A percentile compares a stretch with the other conserved stretches of the same genome.
phyloP scores from a whole-genome alignment of 2,113 vertebrate genomes.

The Mormyrus iriodes region DNA sequence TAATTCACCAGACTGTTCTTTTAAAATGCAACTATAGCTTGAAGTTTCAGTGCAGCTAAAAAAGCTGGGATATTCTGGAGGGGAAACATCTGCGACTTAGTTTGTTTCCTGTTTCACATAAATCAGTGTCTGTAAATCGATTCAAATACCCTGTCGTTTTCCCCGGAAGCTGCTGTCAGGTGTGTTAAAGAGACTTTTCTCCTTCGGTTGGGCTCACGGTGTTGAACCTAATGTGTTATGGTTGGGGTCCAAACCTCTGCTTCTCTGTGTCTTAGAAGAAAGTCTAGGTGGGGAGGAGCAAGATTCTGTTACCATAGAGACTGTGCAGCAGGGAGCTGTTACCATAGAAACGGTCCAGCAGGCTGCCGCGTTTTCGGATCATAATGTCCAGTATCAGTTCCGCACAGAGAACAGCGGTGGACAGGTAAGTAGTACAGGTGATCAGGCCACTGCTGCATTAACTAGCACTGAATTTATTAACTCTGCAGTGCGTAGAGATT shows the following conservation, averaged over 20 bases:
- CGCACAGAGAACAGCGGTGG: constrained; percentile 76
- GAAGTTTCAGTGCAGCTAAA: not conserved
- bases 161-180: not conserved
- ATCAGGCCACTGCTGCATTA: not conserved
- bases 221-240: not conserved
- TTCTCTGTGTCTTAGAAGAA: constrained; percentile 50
- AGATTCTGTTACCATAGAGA: constrained; percentile 11
- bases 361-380: constrained; percentile 66
- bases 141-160: not conserved
- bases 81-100: not conserved
- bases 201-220: not conserved
- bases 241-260: not conserved
- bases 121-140: not conserved
- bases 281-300: constrained; percentile 64
- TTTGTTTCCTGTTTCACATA: not conserved
- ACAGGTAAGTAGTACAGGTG: constrained; percentile 60
- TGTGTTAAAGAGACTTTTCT: not conserved
- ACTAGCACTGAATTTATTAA: not conserved
- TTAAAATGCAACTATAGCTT: not conserved
- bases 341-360: constrained; percentile 71
- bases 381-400: constrained; percentile 82
- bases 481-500: not conserved
- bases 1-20: not conserved
- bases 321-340: constrained; percentile 52
- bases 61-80: not conserved